Conservation (phyloP, 2,888 invertebrate genomes). For the Hybos culiciformis region DNA sequence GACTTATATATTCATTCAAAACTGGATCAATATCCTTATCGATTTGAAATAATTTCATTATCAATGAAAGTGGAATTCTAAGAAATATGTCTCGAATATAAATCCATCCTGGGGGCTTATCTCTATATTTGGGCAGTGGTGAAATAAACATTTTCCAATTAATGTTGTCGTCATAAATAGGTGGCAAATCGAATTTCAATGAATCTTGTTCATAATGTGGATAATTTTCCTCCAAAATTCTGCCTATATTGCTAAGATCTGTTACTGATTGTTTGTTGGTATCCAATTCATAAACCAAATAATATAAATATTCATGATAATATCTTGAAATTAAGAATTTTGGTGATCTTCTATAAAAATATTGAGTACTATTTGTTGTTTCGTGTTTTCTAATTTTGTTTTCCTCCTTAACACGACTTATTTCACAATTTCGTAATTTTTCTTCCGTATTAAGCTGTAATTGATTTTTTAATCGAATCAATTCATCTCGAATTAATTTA, state of each 20-base stretch:
- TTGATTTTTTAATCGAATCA: slow-evolving; percentile 23
- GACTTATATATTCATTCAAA: slow-evolving; percentile 43
- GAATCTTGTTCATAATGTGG: slow-evolving; percentile 29
- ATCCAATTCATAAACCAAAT: slow-evolving; percentile 47
- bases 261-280: slow-evolving; percentile 23
- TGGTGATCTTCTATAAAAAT: slow-evolving; percentile 22
- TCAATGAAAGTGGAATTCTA: slow-evolving; percentile 55
- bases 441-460: slow-evolving; percentile 23
- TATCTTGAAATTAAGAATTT: slow-evolving; percentile 53
- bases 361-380: background rate
- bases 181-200: slow-evolving; percentile 36
- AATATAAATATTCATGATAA: slow-evolving; percentile 55
- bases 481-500: slow-evolving; percentile 20
- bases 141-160: slow-evolving; percentile 62
- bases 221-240: slow-evolving; percentile 24
- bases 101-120: slow-evolving; percentile 52
- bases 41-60: slow-evolving; percentile 50
- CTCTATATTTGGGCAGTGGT: slow-evolving; percentile 45
- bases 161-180: slow-evolving; percentile 37
- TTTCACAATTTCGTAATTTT: slow-evolving; percentile 9
- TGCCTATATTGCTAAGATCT: slow-evolving; percentile 19
- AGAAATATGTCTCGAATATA: slow-evolving; percentile 54
- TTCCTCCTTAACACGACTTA: no score
- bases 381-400: slow-evolving; percentile 12
- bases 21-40: slow-evolving; percentile 40